These are phyloP conservation scores for Lacanobia oleracea DNA, from an alignment of 2,888 invertebrate genomes.

Conservation along the genomic window DNA sequence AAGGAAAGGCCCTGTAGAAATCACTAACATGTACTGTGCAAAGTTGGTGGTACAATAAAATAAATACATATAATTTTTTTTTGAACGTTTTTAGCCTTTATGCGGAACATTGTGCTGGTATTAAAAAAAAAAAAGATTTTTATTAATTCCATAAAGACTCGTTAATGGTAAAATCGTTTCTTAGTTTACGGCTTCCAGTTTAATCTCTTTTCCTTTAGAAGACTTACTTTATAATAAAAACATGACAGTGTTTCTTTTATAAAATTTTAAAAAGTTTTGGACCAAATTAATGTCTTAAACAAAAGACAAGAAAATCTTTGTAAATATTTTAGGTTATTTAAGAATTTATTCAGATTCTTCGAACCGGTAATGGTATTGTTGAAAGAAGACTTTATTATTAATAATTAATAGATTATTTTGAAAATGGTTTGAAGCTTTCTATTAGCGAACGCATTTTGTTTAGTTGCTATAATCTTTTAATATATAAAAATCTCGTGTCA, in stretches of 20 bases:
- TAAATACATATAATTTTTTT: too few species aligned
- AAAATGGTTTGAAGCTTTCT: too few species aligned
- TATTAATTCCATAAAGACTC: too few species aligned
- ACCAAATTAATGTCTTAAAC: neutral
- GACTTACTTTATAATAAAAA: conserved; percentile 4
- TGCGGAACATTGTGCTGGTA: too few species aligned
- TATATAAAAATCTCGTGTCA: too few species aligned
- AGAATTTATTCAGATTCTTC: neutral
- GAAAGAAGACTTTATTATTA: neutral
- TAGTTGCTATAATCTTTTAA: too few species aligned
- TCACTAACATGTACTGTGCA: neutral
- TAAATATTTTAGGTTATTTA: conserved; percentile 4
- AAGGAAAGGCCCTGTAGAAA: neutral
- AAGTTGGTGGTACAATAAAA: too few species aligned
- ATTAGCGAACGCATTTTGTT: too few species aligned
- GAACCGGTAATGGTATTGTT: neutral
- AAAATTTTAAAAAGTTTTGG: neutral
- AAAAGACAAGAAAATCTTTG: neutral
- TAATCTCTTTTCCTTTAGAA: conserved; percentile 26
- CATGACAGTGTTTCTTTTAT: too few species aligned
- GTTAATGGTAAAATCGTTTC: neutral
- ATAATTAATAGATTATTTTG: neutral
- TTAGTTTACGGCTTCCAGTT: conserved; percentile 19
- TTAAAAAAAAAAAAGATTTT: too few species aligned
- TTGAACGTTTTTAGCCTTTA: too few species aligned